Conservation (phyloP, 2,113 vertebrate species). For the Urocitellus parryii region DNA sequence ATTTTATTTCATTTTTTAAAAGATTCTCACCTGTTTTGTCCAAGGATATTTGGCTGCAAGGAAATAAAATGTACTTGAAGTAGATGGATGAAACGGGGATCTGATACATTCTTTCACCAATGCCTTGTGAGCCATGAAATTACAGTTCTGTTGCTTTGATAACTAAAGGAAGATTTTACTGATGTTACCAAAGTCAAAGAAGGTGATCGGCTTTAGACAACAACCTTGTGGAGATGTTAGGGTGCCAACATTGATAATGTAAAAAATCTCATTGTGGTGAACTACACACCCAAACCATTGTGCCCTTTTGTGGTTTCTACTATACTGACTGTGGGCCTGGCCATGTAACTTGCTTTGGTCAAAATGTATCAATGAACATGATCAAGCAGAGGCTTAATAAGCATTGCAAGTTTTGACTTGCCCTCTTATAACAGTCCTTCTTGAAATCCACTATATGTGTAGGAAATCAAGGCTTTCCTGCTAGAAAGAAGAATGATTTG, state of each 20-base stretch:
- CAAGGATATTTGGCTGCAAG: neutral
- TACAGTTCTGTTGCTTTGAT: too few species aligned
- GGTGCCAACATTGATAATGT: neutral
- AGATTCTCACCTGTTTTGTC: neutral
- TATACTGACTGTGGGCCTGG: neutral
- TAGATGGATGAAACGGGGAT: neutral
- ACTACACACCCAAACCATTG: accelerated
- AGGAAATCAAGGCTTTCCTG: neutral
- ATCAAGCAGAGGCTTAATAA: neutral
- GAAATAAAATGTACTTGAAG: neutral
- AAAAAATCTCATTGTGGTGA: neutral
- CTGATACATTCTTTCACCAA: neutral
- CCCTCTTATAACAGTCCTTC: neutral
- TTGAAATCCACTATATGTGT: neutral
- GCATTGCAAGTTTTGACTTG: neutral
- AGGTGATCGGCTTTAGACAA: neutral
- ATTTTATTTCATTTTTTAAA: neutral
- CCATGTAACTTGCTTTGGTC: neutral
- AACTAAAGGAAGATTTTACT: neutral
- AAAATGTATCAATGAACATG: neutral
- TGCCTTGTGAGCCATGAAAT: neutral
- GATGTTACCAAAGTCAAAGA: neutral
- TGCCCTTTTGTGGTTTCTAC: neutral
- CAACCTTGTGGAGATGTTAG: neutral
- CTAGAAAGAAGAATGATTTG: neutral